Base-by-base conservation (phyloP, 2,888 invertebrate genomes). In the Phortica okadai region DNA sequence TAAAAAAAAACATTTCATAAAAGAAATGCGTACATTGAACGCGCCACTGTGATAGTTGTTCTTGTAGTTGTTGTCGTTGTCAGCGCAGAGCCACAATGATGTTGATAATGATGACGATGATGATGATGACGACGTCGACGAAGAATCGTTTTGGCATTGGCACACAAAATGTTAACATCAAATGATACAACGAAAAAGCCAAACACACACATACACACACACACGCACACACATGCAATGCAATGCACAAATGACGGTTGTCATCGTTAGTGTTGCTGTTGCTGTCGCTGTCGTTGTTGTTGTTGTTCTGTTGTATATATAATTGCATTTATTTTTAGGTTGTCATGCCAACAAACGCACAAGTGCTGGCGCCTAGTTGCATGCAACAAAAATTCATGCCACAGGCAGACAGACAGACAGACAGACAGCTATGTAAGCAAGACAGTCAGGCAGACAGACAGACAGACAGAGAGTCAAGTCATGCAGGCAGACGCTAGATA, bases 311-410 rank as follows among this genome's bases (percentile, higher is more conserved):
- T 50, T 50, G 14, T 11, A 50, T 50, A 50, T 41, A 66, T 69
- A 44, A 44, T 64, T 74, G 45, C 50, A 74, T 64, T 74, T 74
- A 64, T 74, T 64, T 64, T 64, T 64, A 64, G 74, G 44, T 62
- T 64, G 64, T 45, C 50, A 74, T 50, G 62, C 25, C 64, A 64
- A 64, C 74, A 21, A 64, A 73, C 73, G 21, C 73, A 73, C 10
- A 58, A 73, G 42, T 44, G 44, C 33, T 33, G 25, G 41, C 67
- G 50, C 69, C 21, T 45, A 45, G 14, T 11, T 44, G 8, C 41
- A 69, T 69, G 69, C 69, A 69, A 69, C 45, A 69, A 2, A 62
- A 62, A 62, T 33, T 33, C 33, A 33, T 33, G 33, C 33, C 33
- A 25, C 62, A 62, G 25, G n/a, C n/a, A 11, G 16, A 59, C 2